Percentiles rank a stretch among this genome's conserved stretches.
Conservation (phyloP, 2,797 vertebrate genomes). For the Tragelaphus oryx region DNA sequence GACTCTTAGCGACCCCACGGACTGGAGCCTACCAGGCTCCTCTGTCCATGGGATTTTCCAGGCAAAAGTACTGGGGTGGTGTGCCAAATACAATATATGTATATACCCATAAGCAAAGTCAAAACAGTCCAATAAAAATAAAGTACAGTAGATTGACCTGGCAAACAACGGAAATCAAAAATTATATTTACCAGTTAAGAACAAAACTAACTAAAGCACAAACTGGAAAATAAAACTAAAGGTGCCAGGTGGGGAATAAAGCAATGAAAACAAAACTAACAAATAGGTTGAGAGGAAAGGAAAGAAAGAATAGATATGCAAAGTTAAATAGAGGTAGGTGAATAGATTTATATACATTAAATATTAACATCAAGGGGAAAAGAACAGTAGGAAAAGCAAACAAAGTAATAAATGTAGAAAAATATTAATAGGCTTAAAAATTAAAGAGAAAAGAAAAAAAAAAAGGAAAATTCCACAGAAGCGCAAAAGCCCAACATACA, state of each 20-base stretch:
- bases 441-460: not conserved
- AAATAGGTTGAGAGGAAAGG: not conserved
- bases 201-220: not conserved
- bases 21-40: too few species aligned
- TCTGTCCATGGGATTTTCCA: too few species aligned
- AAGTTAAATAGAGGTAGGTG: not conserved
- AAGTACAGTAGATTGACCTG: too few species aligned
- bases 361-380: not conserved
- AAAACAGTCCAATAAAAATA: too few species aligned
- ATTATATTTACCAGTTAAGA: not conserved
- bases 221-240: not conserved
- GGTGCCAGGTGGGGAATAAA: not conserved
- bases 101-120: not conserved
- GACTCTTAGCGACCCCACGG: too few species aligned
- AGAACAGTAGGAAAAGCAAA: not conserved
- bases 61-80: too few species aligned
- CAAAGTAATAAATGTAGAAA: not conserved
- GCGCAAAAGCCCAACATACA: accelerated
- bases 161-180: too few species aligned
- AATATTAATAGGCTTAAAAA: not conserved
- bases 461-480: not conserved
- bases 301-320: not conserved
- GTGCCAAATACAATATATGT: accelerated
- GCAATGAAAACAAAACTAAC: not conserved
- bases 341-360: not conserved